Evolutionary conservation across 2,888 invertebrate species (phyloP), one percentile per base, ranked within the genome.

Genomic region (Nomada lathburiana): DNA sequence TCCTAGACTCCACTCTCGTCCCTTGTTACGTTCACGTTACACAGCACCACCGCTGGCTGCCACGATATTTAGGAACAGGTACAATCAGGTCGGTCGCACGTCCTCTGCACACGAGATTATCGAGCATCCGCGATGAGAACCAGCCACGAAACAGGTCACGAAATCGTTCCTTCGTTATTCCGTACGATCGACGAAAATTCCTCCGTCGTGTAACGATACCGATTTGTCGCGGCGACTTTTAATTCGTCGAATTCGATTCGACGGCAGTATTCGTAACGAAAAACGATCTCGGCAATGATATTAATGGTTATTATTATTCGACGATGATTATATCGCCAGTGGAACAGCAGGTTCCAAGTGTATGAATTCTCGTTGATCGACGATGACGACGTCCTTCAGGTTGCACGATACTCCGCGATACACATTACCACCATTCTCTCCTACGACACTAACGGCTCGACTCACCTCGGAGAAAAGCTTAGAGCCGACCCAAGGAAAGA

Each of bases 401-500:
- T 77, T 89, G 70, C 86, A 59, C 86, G 87, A 78, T 85, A 62
- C 82, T 53, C 76, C 87, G 70, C 81, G 81, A 87, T 84, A 84
- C 88, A 76, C 88, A 81, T 85, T 82, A 88, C 82, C 80, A 89
- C 81, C 83, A 83, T 87, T 87, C 86, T 87, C 73, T 89, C 86
- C 80, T 86, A 86, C 89, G 84, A 86, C 83, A 88, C 88, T 88
- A 88, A 88, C 89, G 86, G 88, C 86, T 29, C 87, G 84, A 82
- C 86, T 88, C 82, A 73, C 76, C 88, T 87, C 87, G 80, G 84
- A 85, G 89, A 68, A 87, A 89, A 88, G 85, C 88, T 60, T 79
- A 73, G 86, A 84, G 76, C 50, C 81, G 75, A 82, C 82, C 36
- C 86, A 86, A 86, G 87, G 89, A 87, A 86, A 83, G 86, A 88